These are phyloP conservation scores for Alloscopus bannaensis DNA, from an alignment of 2,888 invertebrate species.

Conservation along the genomic window DNA sequence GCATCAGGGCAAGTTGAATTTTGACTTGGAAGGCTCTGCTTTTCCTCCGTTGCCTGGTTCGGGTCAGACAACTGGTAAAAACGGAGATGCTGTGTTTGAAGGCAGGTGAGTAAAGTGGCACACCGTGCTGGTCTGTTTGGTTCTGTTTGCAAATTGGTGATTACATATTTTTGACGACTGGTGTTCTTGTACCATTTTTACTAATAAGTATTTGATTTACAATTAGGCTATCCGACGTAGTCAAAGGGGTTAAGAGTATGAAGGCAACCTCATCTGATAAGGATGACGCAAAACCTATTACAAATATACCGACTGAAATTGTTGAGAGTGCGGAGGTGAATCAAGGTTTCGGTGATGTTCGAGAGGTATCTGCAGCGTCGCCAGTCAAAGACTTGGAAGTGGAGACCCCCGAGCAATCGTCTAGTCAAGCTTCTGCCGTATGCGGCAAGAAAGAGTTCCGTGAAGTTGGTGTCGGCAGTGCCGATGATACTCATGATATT, in stretches of 20 bases:
- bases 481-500: slow-evolving; percentile 72
- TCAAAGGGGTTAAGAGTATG: slow-evolving; percentile 83
- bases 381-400: slow-evolving; percentile 65
- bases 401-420: slow-evolving; percentile 61
- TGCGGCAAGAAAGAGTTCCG: slow-evolving; percentile 71
- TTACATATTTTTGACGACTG: background rate
- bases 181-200: slow-evolving; percentile 43
- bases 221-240: slow-evolving; percentile 84
- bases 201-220: no score
- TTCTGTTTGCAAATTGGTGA: background rate
- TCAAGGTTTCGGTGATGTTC: slow-evolving; percentile 55
- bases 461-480: slow-evolving; percentile 73
- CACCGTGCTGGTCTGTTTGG: background rate
- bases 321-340: slow-evolving; percentile 69
- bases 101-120: slow-evolving; percentile 62
- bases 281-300: slow-evolving; percentile 57
- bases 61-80: slow-evolving; percentile 74
- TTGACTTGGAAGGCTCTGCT: slow-evolving; percentile 86
- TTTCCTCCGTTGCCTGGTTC: slow-evolving; percentile 88
- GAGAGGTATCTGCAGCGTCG: slow-evolving; percentile 69
- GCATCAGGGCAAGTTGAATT: slow-evolving; percentile 75
- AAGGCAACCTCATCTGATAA: slow-evolving; percentile 74
- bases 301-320: slow-evolving; percentile 63
- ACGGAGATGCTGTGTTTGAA: slow-evolving; percentile 72
- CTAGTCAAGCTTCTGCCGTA: slow-evolving; percentile 70